These are phyloP conservation scores for Siniperca chuatsi DNA, from an alignment of 2,113 vertebrate genomes.

Conservation along the genomic window DNA sequence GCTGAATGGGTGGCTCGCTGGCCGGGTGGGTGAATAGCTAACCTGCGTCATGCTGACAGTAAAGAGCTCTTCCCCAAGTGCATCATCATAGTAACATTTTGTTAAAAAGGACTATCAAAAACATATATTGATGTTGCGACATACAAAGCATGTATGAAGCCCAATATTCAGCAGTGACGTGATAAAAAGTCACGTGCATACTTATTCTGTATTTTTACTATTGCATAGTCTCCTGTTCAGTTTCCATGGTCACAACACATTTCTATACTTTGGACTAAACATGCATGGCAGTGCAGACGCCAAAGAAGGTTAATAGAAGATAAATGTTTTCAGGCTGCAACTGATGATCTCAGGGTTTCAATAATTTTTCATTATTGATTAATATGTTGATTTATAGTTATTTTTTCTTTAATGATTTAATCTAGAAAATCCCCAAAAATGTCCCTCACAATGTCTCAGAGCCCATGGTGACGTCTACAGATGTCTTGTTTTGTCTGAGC, in stretches of 20 bases:
- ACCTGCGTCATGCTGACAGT: conserved; percentile 43
- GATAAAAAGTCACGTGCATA: too few species aligned
- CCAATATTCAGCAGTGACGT: not conserved
- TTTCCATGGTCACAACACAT: conserved; percentile 48
- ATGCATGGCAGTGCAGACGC: not conserved
- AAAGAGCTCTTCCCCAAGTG: conserved; percentile 10
- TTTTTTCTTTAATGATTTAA: not conserved
- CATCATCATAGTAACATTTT: conserved; percentile 9
- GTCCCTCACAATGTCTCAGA: too few species aligned
- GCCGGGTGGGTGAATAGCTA: conserved; percentile 29
- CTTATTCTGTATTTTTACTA: not conserved
- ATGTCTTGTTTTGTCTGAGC: too few species aligned
- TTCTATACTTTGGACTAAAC: not conserved
- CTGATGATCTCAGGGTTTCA: not conserved
- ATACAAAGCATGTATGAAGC: not conserved
- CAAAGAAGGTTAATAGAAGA: conserved; percentile 13
- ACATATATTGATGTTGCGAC: not conserved
- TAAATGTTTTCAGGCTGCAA: not conserved
- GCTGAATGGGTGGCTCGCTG: conserved; percentile 25
- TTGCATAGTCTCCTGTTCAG: conserved; percentile 10
- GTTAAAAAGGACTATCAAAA: not conserved
- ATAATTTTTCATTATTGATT: not conserved
- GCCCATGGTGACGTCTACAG: too few species aligned
- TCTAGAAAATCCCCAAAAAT: too few species aligned
- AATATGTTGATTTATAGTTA: not conserved